phyloP scores from a whole-genome alignment of 2,888 invertebrate species.

The Junonia oenone region DNA sequence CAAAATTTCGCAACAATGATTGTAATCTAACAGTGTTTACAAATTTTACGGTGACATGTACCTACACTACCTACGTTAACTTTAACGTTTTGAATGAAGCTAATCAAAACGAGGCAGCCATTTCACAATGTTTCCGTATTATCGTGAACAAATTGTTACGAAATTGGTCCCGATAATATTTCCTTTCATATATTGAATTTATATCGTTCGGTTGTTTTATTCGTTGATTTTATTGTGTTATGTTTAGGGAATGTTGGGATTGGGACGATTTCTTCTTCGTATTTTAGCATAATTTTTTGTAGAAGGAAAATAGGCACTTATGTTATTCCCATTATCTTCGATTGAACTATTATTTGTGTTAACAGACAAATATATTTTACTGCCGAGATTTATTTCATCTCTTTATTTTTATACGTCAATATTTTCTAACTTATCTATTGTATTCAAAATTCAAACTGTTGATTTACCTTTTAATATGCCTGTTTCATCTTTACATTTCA shows the following conservation, averaged over 20 bases:
- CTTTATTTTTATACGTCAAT: not conserved
- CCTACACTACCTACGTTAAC: too few relatives aligned
- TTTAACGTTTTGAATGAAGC: not conserved
- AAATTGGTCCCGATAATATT: constrained; percentile 15
- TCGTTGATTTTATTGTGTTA: constrained; percentile 8
- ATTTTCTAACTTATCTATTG: not conserved
- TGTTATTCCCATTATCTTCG: not conserved
- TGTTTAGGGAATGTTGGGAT: constrained; percentile 4
- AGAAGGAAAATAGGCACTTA: not conserved
- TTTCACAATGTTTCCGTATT: constrained; percentile 3
- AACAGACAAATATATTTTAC: not conserved
- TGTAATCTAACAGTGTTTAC: too few relatives aligned
- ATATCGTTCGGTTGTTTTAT: constrained; percentile 9
- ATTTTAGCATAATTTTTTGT: not conserved
- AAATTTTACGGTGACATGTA: too few relatives aligned
- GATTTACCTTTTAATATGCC: too few relatives aligned
- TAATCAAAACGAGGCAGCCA: not conserved
- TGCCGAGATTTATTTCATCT: not conserved
- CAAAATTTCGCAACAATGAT: too few relatives aligned
- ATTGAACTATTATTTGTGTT: not conserved
- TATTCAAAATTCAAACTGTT: too few relatives aligned
- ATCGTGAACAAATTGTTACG: constrained; percentile 7
- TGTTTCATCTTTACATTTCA: too few relatives aligned
- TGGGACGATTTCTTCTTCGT: not conserved
- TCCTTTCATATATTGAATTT: constrained; percentile 19